Evolutionary conservation across 2,888 invertebrate genomes (phyloP).

Genomic region (Mantis religiosa): DNA sequence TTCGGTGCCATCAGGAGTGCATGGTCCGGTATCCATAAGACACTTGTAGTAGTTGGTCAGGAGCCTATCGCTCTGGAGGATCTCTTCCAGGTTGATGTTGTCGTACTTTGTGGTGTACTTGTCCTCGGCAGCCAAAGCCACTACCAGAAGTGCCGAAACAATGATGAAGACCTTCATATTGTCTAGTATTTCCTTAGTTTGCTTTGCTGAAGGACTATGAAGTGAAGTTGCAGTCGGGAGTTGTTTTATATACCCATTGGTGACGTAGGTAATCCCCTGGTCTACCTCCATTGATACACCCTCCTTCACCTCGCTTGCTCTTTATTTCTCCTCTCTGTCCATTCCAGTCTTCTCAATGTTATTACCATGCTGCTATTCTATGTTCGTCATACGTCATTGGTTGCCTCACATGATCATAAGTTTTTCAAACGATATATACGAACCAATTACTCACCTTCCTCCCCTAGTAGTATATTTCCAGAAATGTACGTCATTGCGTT

Average conservation of each 20-base stretch:
- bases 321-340: neutral
- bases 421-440: too few species aligned
- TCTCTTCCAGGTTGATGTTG: constrained; percentile 63
- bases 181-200: neutral
- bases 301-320: neutral
- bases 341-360: neutral
- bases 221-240: too few species aligned
- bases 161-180: constrained; percentile 25
- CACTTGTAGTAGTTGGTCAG: constrained; percentile 68
- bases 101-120: constrained; percentile 57
- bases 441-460: too few species aligned
- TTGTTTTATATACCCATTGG: neutral
- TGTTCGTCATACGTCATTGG: too few species aligned
- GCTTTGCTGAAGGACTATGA: neutral
- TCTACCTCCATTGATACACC: neutral
- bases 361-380: too few species aligned
- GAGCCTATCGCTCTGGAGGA: constrained; percentile 63
- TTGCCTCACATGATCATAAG: too few species aligned
- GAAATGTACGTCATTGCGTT: too few species aligned
- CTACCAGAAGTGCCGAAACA: neutral
- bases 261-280: neutral
- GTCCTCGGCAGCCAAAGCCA: constrained; percentile 38
- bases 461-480: too few species aligned
- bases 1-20: constrained; percentile 56
- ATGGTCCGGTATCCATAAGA: constrained; percentile 53